Base-by-base conservation (phyloP, 37 sponge, comb jelly and placozoan genomes). In the Spongilla lacustris region DNA sequence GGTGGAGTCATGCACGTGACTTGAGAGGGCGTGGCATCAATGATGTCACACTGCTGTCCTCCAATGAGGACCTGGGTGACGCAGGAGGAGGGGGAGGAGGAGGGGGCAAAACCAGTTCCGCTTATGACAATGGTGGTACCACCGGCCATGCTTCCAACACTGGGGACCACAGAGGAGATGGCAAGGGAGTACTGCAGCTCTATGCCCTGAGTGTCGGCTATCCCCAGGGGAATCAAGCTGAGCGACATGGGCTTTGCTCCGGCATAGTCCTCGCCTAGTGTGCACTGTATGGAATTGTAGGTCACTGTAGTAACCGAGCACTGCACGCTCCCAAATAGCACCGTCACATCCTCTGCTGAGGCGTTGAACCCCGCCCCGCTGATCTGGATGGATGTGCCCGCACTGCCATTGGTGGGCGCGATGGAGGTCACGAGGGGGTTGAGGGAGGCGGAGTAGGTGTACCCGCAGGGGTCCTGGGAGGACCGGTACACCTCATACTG, bases 51-150 rank as follows among this genome's bases (percentile, higher is more conserved):
- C 23, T 48, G 75, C 21, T 71, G 67, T 5, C 78, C 73, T 10
- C 91, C 94, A 0, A 94, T 34, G 11, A 25, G 12, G 12, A 94
- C 94, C 76, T 19, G 36, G 36, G 76, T 35, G 25, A 36, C 35
- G 36, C 76, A 30, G 25, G 25, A 3, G 35, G 21, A 10, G 28
- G 3, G 46, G 21, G 32, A 75, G 1, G 76, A 75, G n/a, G 36
- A 17, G 13, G 29, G 68, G 30, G 58, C 36, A 77, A 94, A 94
- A n/a, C 95, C 95, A 77, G 32, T 70, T 34, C 95, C 95, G 69
- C 35, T 71, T 35, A 94, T 84, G 4, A 31, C 35, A 14, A 91
- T 77, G 23, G 58, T 50, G 0, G 78, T 75, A 25, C 95, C 92
- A 2, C 95, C 95, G 23, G 74, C 89, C 19, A 68, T 32, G 27